phyloP scores from a whole-genome alignment of 2,113 vertebrate species.

The Odontesthes bonariensis region DNA sequence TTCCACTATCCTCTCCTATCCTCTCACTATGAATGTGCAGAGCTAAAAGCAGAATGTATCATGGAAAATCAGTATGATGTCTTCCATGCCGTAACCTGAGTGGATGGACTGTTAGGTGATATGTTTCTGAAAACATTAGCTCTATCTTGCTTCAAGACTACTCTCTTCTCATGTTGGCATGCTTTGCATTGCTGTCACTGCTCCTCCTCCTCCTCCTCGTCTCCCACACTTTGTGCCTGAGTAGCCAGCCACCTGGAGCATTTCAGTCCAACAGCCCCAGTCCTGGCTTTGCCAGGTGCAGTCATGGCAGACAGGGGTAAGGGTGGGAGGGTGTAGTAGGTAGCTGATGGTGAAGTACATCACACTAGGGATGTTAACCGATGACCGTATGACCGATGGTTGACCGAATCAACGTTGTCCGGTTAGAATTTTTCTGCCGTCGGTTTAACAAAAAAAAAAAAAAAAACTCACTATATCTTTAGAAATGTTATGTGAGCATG shows the following conservation, averaged over 20 bases:
- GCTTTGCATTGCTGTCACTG: background rate
- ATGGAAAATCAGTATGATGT: constrained; percentile 38
- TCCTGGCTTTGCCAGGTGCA: constrained; percentile 69
- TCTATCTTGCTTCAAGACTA: background rate
- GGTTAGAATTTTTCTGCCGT: too few species aligned
- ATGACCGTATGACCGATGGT: too few species aligned
- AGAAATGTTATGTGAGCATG: too few species aligned
- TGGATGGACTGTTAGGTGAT: constrained; percentile 14
- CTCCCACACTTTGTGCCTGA: constrained; percentile 46
- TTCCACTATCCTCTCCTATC: constrained; percentile 19
- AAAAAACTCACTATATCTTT: too few species aligned
- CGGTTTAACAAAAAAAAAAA: too few species aligned
- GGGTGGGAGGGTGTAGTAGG: constrained; percentile 63
- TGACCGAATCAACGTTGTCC: too few species aligned
- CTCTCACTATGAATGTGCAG: background rate
- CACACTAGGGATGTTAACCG: constrained; percentile 75
- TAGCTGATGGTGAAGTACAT: constrained; percentile 69
- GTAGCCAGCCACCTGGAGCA: constrained; percentile 76
- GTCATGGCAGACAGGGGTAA: constrained; percentile 16
- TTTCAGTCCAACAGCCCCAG: constrained; percentile 58
- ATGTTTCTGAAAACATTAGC: constrained; percentile 26
- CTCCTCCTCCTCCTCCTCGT: constrained; percentile 10
- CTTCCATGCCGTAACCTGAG: constrained; percentile 40
- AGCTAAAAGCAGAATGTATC: constrained; percentile 28
- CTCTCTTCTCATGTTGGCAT: constrained; percentile 29